phyloP scores from a whole-genome alignment of 92 coral and sea anemone genomes.

The Epizoanthus ramosus region DNA sequence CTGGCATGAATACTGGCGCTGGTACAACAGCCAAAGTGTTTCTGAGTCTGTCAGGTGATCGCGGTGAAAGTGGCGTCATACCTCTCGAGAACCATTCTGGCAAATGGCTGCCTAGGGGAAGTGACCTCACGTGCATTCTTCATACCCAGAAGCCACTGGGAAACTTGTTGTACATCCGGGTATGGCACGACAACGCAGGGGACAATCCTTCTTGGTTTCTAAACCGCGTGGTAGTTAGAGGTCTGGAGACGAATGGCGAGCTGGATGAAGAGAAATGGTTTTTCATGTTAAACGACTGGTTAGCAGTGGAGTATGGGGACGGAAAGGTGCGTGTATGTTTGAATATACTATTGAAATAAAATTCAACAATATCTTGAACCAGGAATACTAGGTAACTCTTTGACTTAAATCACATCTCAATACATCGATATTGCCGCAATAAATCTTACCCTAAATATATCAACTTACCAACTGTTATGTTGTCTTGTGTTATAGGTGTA shows the following conservation, averaged over 20 bases:
- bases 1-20: slow-evolving; percentile 61
- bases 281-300: slow-evolving; percentile 78
- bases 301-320: slow-evolving; percentile 87
- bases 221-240: slow-evolving; percentile 66
- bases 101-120: slow-evolving; percentile 49
- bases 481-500: too few relatives aligned
- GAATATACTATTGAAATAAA: too few relatives aligned
- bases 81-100: slow-evolving; percentile 41
- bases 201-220: slow-evolving; percentile 80
- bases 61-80: slow-evolving; percentile 68
- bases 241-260: slow-evolving; percentile 29
- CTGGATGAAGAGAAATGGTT: slow-evolving; percentile 64
- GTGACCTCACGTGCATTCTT: slow-evolving; percentile 53
- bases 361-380: too few relatives aligned
- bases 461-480: too few relatives aligned
- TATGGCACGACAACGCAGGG: slow-evolving; percentile 93
- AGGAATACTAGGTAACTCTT: too few relatives aligned
- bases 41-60: slow-evolving; percentile 61
- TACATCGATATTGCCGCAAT: too few relatives aligned
- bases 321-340: slow-evolving; percentile 45
- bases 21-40: slow-evolving; percentile 83
- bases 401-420: too few relatives aligned
- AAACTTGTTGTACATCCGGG: slow-evolving; percentile 67
- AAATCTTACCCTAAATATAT: too few relatives aligned
- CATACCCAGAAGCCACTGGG: slow-evolving; percentile 70